A percentile compares a stretch with the other conserved stretches of the same genome.
These are phyloP conservation scores for Aurelia sp. DNA, from an alignment of 30 jellyfish, hydroid and myxozoan genomes.

Conservation along the genomic window DNA sequence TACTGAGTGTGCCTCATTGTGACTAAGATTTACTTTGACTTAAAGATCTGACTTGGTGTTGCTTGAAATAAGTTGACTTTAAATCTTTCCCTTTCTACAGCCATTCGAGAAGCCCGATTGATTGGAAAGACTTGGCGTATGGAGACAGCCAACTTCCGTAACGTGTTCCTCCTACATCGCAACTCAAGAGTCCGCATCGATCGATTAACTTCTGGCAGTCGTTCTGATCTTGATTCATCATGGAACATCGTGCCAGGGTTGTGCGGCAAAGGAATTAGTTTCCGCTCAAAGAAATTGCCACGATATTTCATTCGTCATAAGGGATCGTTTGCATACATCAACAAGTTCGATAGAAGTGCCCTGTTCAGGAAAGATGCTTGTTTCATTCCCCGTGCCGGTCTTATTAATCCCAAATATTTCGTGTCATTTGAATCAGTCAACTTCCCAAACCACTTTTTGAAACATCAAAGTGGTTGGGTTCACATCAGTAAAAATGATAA, in stretches of 20 bases:
- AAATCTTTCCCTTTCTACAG: too few species aligned
- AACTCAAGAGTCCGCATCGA: not conserved
- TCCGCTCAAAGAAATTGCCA: not conserved
- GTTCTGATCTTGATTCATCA: not conserved
- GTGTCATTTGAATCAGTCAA: constrained; percentile 36
- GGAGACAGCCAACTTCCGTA: too few species aligned
- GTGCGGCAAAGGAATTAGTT: constrained; percentile 22
- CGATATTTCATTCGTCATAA: not conserved
- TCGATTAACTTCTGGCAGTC: not conserved
- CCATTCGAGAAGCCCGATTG: too few species aligned
- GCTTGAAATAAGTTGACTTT: too few species aligned
- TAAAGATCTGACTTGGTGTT: too few species aligned
- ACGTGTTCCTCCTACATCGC: not conserved
- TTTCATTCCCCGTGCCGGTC: not conserved
- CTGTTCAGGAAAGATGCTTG: constrained; percentile 17
- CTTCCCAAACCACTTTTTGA: constrained; percentile 18
- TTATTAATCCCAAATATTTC: not conserved
- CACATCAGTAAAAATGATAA: not conserved
- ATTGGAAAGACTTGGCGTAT: too few species aligned
- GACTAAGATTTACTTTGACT: too few species aligned
- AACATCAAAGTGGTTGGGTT: not conserved
- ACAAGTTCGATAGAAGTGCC: not conserved
- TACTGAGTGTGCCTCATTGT: too few species aligned
- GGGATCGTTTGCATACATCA: not conserved
- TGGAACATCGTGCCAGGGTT: constrained; percentile 2